Base-by-base conservation (phyloP, 2,888 invertebrate species). In the Zeuzera pyrina region DNA sequence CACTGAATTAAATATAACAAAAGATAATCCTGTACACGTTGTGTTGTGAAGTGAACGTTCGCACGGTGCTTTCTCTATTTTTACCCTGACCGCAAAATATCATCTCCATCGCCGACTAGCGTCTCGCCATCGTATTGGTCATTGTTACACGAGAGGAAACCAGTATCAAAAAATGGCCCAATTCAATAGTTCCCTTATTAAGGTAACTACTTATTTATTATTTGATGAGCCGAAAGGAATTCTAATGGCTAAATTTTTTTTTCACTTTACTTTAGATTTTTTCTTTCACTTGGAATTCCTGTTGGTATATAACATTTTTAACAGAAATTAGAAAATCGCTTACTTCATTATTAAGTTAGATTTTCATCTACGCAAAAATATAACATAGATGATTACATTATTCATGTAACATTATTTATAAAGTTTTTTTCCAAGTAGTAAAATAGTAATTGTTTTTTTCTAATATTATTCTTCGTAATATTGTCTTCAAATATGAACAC, bases 11-110 rank as follows among this genome's bases (percentile, higher is more conserved):
- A n/a, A n/a, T n/a, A n/a, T n/a, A n/a, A n/a, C n/a, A n/a, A n/a
- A n/a, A n/a, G n/a, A n/a, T n/a, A n/a, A 52, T 43, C 43, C 38
- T 36, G 26, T 12, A 25, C 25, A 12, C 42, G 42, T 43, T 38
- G 34, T 35, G 46, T 54, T 43, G 12, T 42, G 44, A 43, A 42
- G 40, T 44, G 56, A 33, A 28, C 39, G 46, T 65, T 72, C 71
- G 56, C 70, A 66, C 69, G 66, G 50, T 55, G 59, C 66, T 73
- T 70, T 73, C 72, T 73, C 67, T 73, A 76, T 72, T 68, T 76
- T 73, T 74, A 64, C 69, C 47, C 57, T 57, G 66, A 77, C 77
- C 78, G 69, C 78, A 76, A 66, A 76, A 74, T 73, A 74, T 71
- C 66, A 71, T 73, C 68, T 67, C 60, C 59, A 51, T 40, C 51